Base-by-base conservation (phyloP, 1,140 invertebrate genomes). In the Cepaea nemoralis region DNA sequence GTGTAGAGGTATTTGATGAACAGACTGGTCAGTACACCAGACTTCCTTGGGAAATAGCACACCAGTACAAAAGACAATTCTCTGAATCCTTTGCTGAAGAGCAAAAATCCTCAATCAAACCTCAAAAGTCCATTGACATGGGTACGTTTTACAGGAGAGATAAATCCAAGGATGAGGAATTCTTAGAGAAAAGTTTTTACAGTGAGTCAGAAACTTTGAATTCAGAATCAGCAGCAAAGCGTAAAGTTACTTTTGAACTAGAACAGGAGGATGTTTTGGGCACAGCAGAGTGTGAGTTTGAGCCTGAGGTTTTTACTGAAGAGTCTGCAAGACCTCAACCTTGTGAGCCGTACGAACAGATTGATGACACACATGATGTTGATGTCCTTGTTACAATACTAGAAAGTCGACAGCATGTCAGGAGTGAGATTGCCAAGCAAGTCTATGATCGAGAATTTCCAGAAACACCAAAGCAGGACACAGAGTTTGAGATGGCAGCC, bases 1-100 rank as follows among this genome's bases (percentile, higher is more conserved):
- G 84, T 70, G 79, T 83, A 40, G 85, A 85, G 70, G 84, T 89
- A n/a, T 88, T 86, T 86, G 87, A 89, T 85, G 84, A 85, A 76
- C 27, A 71, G 0, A 82, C 83, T 59, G 88, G 89, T 2, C 71
- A 73, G 50, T 84, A 83, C 55, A 77, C 83, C 31, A 84, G 55
- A 81, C 77, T 89, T 24, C 89, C 89, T 27, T 90, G 89, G 89
- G 89, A 90, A 86, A 86, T 87, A 59, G 87, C 84, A 24, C 84
- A 86, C 71, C 89, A 90, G 80, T 90, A 87, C 77, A 87, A 84
- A 82, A 81, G 89, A 37, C 89, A 90, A 83, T 88, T 89, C 79
- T 90, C 89, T 69, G 88, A 89, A 63, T 86, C 87, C 0, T 88
- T 84, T 69, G 35, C 85, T 69, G 85, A 88, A 73, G 86, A 88